A percentile compares a stretch with the other conserved stretches of the same genome.
Evolutionary conservation across 1,140 invertebrate species (phyloP).

Genomic region (Harlomillsia oculata): DNA sequence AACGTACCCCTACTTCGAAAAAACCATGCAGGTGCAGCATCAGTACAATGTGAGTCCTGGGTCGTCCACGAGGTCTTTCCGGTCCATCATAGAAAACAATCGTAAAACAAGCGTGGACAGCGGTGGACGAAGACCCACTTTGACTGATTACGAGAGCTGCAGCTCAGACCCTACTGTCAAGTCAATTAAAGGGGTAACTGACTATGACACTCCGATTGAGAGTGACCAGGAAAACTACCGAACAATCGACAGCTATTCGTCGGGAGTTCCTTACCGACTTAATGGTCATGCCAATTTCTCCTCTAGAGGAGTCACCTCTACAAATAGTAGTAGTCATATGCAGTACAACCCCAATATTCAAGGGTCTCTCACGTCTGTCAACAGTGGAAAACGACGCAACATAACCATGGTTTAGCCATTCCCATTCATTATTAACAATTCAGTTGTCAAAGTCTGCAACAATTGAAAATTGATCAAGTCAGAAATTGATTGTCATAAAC

Average conservation of each 20-base stretch:
- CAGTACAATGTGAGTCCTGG: conserved; percentile 29
- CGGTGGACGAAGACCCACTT: conserved; percentile 23
- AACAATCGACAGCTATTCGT: conserved; percentile 31
- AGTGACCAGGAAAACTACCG: conserved; percentile 35
- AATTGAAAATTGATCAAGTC: too few relatives aligned
- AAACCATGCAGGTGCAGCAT: conserved; percentile 9
- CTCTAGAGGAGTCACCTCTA: conserved; percentile 24
- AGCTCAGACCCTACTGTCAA: conserved; percentile 31
- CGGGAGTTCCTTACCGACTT: conserved; percentile 19
- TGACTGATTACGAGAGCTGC: conserved; percentile 35
- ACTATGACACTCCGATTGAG: conserved; percentile 35
- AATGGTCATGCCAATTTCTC: conserved; percentile 5
- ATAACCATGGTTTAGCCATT: conserved; percentile 49
- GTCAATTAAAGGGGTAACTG: conserved; percentile 29
- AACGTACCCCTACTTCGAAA: conserved; percentile 2
- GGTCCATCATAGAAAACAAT: conserved; percentile 36
- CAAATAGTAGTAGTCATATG: conserved; percentile 27
- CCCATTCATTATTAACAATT: too few relatives aligned
- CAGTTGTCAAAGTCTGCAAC: too few relatives aligned
- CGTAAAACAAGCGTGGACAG: conserved; percentile 37
- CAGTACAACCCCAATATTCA: conserved; percentile 47
- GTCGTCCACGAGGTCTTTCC: conserved; percentile 40
- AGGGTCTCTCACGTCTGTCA: conserved; percentile 48
- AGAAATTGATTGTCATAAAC: too few relatives aligned
- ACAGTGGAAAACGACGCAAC: conserved; percentile 45